These are phyloP conservation scores for Apteryx owenii DNA, from an alignment of 2,113 vertebrate genomes.

Conservation along the genomic window DNA sequence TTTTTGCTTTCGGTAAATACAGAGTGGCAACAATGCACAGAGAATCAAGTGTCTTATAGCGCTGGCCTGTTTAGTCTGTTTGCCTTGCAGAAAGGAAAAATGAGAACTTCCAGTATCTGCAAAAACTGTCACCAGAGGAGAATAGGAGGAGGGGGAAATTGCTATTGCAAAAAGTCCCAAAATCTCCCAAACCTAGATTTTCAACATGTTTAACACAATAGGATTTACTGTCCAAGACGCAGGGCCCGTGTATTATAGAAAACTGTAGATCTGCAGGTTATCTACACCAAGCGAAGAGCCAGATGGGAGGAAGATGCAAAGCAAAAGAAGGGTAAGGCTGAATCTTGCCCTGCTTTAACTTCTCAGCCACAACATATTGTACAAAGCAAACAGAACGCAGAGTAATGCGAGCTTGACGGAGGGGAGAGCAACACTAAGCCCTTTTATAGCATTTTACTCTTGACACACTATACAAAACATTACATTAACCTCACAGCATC, in stretches of 20 bases:
- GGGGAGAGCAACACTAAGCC: accelerated
- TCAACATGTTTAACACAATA: neutral
- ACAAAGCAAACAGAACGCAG: neutral
- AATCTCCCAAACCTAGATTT: neutral
- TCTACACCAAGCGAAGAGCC: neutral
- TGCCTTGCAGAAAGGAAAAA: conserved; percentile 22
- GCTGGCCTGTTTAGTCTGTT: neutral
- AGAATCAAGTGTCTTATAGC: neutral
- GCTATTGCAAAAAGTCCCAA: neutral
- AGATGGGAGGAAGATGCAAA: neutral
- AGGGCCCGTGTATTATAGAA: neutral
- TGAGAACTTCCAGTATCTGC: neutral
- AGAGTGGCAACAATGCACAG: neutral
- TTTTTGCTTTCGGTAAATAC: conserved; percentile 33
- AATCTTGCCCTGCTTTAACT: neutral
- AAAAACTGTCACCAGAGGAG: neutral
- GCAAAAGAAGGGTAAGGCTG: neutral
- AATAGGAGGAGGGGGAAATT: neutral
- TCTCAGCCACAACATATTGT: neutral
- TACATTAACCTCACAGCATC: neutral
- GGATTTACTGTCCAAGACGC: neutral
- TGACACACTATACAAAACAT: accelerated
- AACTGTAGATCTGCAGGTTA: neutral
- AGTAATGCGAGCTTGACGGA: neutral
- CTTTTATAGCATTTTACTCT: neutral